Evolutionary conservation across 92 coral and sea anemone genomes (phyloP), one percentile per base, ranked within the genome.

Genomic region (Plumapathes pennacea): DNA sequence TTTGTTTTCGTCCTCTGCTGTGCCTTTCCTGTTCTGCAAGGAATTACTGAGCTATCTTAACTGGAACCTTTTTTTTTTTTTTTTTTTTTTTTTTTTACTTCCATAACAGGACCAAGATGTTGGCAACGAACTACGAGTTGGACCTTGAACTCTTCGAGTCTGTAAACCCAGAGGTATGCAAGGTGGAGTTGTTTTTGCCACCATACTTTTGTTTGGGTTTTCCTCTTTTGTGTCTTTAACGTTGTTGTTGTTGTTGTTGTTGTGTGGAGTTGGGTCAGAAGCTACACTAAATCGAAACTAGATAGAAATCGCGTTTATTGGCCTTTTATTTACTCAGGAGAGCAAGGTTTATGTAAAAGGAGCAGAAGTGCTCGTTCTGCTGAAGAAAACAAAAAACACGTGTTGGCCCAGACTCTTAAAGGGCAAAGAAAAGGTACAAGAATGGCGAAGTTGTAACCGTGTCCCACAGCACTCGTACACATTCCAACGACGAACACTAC

Each of bases 371-470:
- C 60, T 64, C 64, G 72, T 91, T 26, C 46, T 55, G 24, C 59
- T 91, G 25, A 84, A 67, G 69, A 91, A 91, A 59, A 64, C 63
- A 3, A 66, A 78, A 43, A 67, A 62, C 0, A 67, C 50, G 2
- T 74, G 74, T 6, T 91, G 97, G 97, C 81, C 78, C 22, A 71
- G 97, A 52, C 67, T 91, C 30, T 50, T 83, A 13, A 48, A 74
- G 43, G 55, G 69, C 22, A 74, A 78, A 50, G 86, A 78, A 22
- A 86, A 87, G 90, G 97, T 91, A 53, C 32, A 76, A n/a, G 2
- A 39, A n/a, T n/a, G n/a, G n/a, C n/a, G n/a, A n/a, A n/a, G n/a
- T n/a, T n/a, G n/a, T n/a, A n/a, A n/a, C n/a, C n/a, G n/a, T n/a
- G n/a, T n/a, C n/a, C n/a, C n/a, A n/a, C n/a, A n/a, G n/a, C n/a